Base-by-base conservation (phyloP, 2,797 vertebrate species). In the Hipposideros larvatus region DNA sequence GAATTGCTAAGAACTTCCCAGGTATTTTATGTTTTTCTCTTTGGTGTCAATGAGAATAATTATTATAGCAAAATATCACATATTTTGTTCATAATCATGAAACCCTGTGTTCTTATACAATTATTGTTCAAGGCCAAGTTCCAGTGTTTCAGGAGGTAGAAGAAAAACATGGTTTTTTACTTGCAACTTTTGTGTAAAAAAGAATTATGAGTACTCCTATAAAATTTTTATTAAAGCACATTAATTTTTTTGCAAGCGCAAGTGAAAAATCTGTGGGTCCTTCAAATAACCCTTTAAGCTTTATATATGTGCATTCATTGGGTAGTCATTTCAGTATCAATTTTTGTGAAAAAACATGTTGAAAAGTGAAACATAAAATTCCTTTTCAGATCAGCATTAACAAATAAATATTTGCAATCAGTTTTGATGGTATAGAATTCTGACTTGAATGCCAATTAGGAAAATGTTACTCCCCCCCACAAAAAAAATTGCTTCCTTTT, bases 41-140 rank as follows among this genome's bases (percentile, higher is more conserved):
- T 91, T 74, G 65, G 41, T 15, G n/a, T 85, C 53, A 71, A 5
- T 63, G 43, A 94, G 89, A 57, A 75, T 68, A 86, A 65, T 95
- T 78, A 59, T 83, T 80, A 66, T 53, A 63, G 14, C 21, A 73
- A 82, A 66, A 86, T n/a, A 53, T 7, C 21, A 28, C 9, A 46
- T 71, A 55, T 74, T 89, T 85, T 80, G 5, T 18, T 87, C 31
- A 16, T 19, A 85, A 89, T 15, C 34, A 43, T 43, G 24, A 65
- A 91, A 65, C 14, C 7, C 46, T 51, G 9, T 55, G n/a, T 88
- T 83, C n/a, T 46, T 66, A 22, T 8, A 59, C 3, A 75, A 41
- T 87, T 88, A 7, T 61, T 6, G 63, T 80, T 85, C 28, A 80
- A 87, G 43, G 24, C 11, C 73, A 14, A 24, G 51, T 73, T 86